These are phyloP conservation scores for Lasioglossum morio DNA, from an alignment of 2,888 invertebrate species.

Conservation along the genomic window DNA sequence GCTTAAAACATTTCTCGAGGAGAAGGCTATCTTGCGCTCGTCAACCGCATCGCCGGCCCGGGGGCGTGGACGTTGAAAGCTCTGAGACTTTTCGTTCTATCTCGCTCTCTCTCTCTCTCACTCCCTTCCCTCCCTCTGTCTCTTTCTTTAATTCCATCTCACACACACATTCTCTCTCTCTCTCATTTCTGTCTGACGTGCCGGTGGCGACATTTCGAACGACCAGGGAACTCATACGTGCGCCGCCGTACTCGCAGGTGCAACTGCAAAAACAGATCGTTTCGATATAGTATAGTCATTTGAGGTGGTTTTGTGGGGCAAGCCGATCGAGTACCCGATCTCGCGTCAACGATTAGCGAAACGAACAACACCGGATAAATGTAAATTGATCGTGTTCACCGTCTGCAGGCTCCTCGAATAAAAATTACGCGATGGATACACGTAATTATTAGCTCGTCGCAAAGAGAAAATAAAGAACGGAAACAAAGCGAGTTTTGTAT, in stretches of 20 bases:
- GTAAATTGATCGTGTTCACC: neutral
- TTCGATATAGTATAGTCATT: constrained; percentile 50
- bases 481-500: neutral
- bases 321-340: constrained; percentile 29
- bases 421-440: neutral
- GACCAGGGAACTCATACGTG: constrained; percentile 52
- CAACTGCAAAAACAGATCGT: constrained; percentile 64
- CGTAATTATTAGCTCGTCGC: neutral
- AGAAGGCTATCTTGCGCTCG: constrained; percentile 55
- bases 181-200: constrained; percentile 43
- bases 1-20: constrained; percentile 39
- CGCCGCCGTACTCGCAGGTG: constrained; percentile 59
- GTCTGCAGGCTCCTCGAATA: neutral
- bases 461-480: neutral
- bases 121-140: constrained; percentile 10
- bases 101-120: constrained; percentile 21
- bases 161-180: constrained; percentile 23
- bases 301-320: constrained; percentile 32
- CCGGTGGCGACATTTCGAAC: constrained; percentile 59
- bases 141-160: constrained; percentile 20
- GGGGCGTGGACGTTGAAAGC: constrained; percentile 80
- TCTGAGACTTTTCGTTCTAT: constrained; percentile 66
- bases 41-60: constrained; percentile 82
- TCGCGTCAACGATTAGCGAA: constrained; percentile 19
- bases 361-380: neutral